These are phyloP conservation scores for Drosophila macrospina DNA, from an alignment of 2,888 invertebrate genomes.

Conservation along the genomic window DNA sequence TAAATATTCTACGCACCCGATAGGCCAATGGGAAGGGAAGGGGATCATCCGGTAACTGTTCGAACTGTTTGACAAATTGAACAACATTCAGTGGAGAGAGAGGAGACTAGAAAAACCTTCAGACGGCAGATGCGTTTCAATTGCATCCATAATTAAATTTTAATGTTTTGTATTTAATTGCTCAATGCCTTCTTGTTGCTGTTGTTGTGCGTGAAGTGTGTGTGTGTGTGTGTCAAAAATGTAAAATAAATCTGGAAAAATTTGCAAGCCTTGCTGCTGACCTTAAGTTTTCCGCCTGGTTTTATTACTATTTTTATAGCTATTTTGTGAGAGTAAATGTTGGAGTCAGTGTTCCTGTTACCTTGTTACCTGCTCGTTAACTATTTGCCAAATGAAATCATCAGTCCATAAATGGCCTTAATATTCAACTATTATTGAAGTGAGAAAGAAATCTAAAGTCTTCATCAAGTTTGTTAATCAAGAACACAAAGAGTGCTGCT, in stretches of 20 bases:
- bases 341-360: no score
- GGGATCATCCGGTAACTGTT: conserved; percentile 8
- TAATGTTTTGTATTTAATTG: conserved; percentile 44
- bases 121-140: conserved; percentile 69
- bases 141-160: conserved; percentile 71
- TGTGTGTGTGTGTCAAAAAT: conserved; percentile 47
- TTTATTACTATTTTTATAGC: conserved; percentile 14
- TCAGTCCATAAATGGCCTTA: neutral
- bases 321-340: neutral
- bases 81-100: conserved; percentile 58
- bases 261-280: conserved; percentile 61
- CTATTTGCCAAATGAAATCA: neutral
- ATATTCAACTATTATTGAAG: neutral
- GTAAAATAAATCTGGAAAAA: conserved; percentile 38
- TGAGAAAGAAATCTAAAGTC: neutral
- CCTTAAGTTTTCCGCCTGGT: conserved; percentile 56
- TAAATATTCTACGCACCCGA: neutral
- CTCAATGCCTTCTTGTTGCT: conserved; percentile 46
- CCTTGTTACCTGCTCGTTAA: neutral
- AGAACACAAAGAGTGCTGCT: neutral
- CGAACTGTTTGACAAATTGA: conserved; percentile 62
- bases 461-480: neutral
- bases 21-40: neutral
- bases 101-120: conserved; percentile 52
- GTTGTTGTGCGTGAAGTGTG: conserved; percentile 49